Percentiles rank a stretch among this genome's conserved stretches.
phyloP scores from a whole-genome alignment of 2,797 vertebrate species.

The Silurus lanzhouensis region DNA sequence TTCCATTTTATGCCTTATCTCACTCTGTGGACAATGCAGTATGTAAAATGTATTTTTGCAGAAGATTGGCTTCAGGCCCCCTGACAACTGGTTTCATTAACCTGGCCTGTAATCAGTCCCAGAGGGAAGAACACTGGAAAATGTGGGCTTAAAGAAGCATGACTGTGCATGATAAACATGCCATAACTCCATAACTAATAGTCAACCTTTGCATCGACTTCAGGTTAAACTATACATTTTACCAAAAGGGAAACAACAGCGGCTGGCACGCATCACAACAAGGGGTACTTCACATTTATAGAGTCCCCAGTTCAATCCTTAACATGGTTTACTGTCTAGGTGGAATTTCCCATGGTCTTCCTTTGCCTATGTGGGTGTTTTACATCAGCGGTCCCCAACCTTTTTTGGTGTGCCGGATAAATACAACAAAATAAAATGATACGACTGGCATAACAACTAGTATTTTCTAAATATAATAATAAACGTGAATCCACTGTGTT shows the following conservation, averaged over 20 bases:
- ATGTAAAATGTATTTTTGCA: background rate
- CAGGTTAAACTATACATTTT: background rate
- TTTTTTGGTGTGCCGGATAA: no score
- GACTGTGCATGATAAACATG: background rate
- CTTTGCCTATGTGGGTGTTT: background rate
- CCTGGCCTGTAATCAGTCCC: slow-evolving; percentile 5
- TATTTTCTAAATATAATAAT: no score
- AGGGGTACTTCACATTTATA: background rate
- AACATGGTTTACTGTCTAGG: background rate
- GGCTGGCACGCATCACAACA: background rate
- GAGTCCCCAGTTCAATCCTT: background rate
- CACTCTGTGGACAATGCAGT: background rate
- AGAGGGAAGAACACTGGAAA: background rate
- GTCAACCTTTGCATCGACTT: background rate
- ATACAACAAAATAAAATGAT: no score
- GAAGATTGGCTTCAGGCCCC: background rate
- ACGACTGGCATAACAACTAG: no score
- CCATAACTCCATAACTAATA: background rate
- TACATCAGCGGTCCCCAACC: no score
- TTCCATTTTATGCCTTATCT: no score
- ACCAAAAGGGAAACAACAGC: background rate
- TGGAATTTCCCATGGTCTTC: background rate
- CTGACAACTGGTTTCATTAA: background rate
- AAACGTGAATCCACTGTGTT: no score
- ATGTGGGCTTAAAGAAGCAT: background rate